phyloP scores from a whole-genome alignment of 1,140 invertebrate genomes.

The Medauroidea extradentata region DNA sequence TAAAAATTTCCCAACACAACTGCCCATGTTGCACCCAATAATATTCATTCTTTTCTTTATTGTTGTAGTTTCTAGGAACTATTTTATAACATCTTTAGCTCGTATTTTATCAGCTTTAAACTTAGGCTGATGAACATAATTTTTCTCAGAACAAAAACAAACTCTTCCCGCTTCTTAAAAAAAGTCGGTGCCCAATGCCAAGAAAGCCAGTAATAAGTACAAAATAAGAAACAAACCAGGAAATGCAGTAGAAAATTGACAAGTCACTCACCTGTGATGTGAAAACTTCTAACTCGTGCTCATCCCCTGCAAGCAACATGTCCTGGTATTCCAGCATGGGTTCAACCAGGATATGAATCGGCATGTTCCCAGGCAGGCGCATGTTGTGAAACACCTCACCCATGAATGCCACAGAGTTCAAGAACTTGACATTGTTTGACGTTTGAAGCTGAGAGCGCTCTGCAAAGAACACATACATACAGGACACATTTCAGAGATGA shows the following conservation, averaged over 20 bases:
- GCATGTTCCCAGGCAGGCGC: not conserved
- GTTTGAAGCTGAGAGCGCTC: constrained; percentile 3
- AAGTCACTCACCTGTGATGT: constrained; percentile 1
- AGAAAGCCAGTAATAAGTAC: not conserved
- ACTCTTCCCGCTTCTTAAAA: not conserved
- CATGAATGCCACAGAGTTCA: constrained; percentile 7
- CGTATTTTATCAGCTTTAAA: too few relatives aligned
- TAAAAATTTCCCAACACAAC: too few relatives aligned
- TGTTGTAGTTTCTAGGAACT: too few relatives aligned
- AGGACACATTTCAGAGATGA: too few relatives aligned
- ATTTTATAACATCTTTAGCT: too few relatives aligned
- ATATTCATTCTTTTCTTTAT: too few relatives aligned
- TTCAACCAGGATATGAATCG: not conserved
- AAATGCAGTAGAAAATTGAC: not conserved
- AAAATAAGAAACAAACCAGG: not conserved
- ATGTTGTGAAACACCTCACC: constrained; percentile 5
- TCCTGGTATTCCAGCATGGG: constrained; percentile 8
- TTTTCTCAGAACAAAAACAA: not conserved
- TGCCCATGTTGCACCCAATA: too few relatives aligned
- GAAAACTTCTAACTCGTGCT: constrained; percentile 9
- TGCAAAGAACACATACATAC: too few relatives aligned
- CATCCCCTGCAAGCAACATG: constrained; percentile 3
- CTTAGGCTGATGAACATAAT: too few relatives aligned
- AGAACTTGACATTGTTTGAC: not conserved
- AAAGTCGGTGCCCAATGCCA: not conserved